Evolutionary conservation across 1,140 invertebrate species (phyloP).

Genomic region (Charaxes varanes): DNA sequence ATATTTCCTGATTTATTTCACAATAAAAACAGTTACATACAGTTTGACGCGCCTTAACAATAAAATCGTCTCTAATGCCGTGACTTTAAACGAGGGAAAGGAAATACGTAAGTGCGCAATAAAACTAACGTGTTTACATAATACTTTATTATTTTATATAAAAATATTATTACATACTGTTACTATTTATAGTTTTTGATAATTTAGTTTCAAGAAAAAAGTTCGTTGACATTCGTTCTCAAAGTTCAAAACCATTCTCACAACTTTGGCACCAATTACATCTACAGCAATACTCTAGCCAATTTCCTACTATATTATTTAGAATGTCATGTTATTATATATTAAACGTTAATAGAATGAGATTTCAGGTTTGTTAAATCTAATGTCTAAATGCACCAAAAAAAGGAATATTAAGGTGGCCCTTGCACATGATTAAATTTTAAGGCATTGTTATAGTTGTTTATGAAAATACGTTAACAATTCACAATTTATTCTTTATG

Average conservation of each 20-base stretch:
- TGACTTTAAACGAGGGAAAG: too few species aligned
- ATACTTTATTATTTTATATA: constrained; percentile 34
- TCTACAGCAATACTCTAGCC: constrained; percentile 17
- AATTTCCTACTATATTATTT: constrained; percentile 13
- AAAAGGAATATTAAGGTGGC: constrained; percentile 8
- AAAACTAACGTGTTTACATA: too few species aligned
- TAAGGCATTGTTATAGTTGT: too few species aligned
- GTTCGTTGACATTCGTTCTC: constrained; percentile 28
- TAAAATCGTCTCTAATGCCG: too few species aligned
- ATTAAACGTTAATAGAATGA: constrained; percentile 21
- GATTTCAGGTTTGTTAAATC: constrained; percentile 16
- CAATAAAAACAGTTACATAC: too few species aligned
- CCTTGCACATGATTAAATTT: too few species aligned
- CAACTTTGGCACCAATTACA: constrained; percentile 56
- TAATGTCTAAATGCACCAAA: constrained; percentile 53
- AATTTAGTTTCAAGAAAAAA: constrained; percentile 26
- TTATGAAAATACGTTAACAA: too few species aligned
- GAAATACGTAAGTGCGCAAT: too few species aligned
- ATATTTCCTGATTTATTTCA: too few species aligned
- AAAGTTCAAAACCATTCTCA: constrained; percentile 25
- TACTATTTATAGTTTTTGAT: constrained; percentile 25
- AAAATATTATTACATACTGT: constrained; percentile 56
- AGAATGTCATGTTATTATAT: constrained; percentile 15
- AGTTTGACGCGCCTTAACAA: too few species aligned
- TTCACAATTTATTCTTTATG: too few species aligned